These are phyloP conservation scores for Chiloscyllium plagiosum DNA, from an alignment of 2,113 vertebrate genomes.

Conservation along the genomic window DNA sequence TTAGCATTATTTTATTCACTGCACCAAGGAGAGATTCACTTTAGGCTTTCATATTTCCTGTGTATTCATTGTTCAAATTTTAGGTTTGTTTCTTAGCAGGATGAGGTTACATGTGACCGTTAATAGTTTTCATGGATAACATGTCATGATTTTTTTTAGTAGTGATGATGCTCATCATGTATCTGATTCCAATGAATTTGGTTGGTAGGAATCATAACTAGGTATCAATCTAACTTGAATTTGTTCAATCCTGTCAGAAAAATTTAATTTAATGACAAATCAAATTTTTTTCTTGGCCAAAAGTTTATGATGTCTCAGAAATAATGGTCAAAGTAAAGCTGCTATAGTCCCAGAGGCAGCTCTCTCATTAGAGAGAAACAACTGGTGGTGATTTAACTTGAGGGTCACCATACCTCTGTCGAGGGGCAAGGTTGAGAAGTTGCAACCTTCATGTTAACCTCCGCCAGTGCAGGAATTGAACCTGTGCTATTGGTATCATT, in stretches of 20 bases:
- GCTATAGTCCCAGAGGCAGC: not conserved
- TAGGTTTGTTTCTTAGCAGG: slow-evolving; percentile 41
- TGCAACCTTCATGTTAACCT: too few relatives aligned
- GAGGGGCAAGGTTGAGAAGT: too few relatives aligned
- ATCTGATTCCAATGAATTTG: not conserved
- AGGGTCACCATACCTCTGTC: too few relatives aligned
- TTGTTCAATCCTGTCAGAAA: not conserved
- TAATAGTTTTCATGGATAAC: not conserved
- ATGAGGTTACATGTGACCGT: not conserved
- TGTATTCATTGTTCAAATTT: slow-evolving; percentile 62
- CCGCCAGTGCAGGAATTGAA: too few relatives aligned
- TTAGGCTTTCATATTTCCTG: slow-evolving; percentile 61
- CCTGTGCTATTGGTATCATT: too few relatives aligned
- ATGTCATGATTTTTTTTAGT: not conserved
- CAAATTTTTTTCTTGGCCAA: not conserved
- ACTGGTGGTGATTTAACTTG: too few relatives aligned
- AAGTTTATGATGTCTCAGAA: not conserved
- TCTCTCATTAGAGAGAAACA: not conserved
- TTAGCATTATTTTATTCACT: slow-evolving; percentile 46
- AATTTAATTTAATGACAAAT: not conserved
- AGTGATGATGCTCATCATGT: not conserved
- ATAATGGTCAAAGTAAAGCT: not conserved
- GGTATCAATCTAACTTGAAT: not conserved
- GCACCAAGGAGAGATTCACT: slow-evolving; percentile 56
- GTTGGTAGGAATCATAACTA: not conserved